phyloP scores from a whole-genome alignment of 35 echinoderm and acorn worm genomes.

The Diadema setosum region DNA sequence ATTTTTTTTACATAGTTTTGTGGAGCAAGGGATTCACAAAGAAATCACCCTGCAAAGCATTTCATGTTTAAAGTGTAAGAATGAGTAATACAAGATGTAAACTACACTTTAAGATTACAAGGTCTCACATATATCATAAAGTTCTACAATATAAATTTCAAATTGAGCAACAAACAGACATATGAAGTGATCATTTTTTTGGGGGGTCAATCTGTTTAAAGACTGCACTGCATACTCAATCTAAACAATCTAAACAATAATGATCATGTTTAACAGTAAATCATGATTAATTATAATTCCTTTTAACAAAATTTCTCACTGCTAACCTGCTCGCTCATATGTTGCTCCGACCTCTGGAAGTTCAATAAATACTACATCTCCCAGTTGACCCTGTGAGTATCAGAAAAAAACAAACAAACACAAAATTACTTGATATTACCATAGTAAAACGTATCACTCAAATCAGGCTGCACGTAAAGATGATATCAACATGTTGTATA shows the following conservation, averaged over 20 bases:
- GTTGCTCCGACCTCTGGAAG: slow-evolving; percentile 65
- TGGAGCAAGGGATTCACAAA: too few species aligned
- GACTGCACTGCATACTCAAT: too few species aligned
- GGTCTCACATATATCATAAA: not conserved
- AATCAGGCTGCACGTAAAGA: not conserved
- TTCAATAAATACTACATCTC: slow-evolving; percentile 79
- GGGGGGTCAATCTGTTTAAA: too few species aligned
- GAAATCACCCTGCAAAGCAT: too few species aligned
- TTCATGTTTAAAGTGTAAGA: not conserved
- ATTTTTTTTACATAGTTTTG: too few species aligned
- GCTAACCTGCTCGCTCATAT: slow-evolving; percentile 41
- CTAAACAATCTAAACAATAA: not conserved
- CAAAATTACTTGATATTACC: not conserved
- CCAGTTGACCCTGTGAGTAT: slow-evolving; percentile 61
- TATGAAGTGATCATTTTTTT: too few species aligned
- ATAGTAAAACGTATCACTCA: not conserved
- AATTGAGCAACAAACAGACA: not conserved
- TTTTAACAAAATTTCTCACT: too few species aligned
- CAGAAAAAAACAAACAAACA: not conserved
- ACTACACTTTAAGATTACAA: not conserved
- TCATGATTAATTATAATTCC: too few species aligned
- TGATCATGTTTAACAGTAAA: too few species aligned
- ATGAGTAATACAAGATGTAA: not conserved
- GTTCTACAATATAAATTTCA: not conserved
- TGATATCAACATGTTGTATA: not conserved